Evolutionary conservation across 2,797 vertebrate genomes (phyloP), one percentile per base, ranked within the genome.

Genomic region (Hydrolagus colliei): DNA sequence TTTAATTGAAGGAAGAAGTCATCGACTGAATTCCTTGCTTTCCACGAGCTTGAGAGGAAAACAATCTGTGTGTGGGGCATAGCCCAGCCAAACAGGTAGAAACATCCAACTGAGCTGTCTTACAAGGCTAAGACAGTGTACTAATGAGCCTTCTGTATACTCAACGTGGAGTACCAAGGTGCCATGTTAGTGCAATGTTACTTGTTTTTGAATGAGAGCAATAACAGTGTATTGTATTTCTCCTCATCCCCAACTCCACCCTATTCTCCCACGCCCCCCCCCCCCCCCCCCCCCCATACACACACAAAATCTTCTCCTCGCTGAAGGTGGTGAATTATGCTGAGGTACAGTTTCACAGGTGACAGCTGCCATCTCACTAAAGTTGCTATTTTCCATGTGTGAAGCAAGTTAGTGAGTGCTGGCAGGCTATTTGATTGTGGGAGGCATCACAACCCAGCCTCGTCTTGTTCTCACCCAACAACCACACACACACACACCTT

Each of bases 1-100:
- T 16, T 68, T 84, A 41, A 84, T 84, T 84, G 79, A 63, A 68
- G 65, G 16, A 35, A 10, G 41, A 67, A 68, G 79, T 84, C 79
- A 27, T 84, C 79, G 6, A 35, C 79, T 71, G 65, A 41, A 84
- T 14, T 63, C 65, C 79, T 68, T 67, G 41, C 65, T 18, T 84
- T 71, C 3, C 7, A 5, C 1, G 9, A 5, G 3, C 68, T 71
- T 35, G 9, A 67, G 63, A 16, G 62, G 59, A 8, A 2, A 18
- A 22, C 62, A 80, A 35, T 84, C 20, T 71, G 16, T 20, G 79
- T 11, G 27, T 41, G 18, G 18, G 67, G 4, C 67, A 11, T 84
- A 68, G 41, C 68, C 0, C 41, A 67, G 32, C 65, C 3, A 10
- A 84, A 14, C 79, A 71, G 18, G 14, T 84, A 63, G 4, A 80